These are phyloP conservation scores for Henicopernis longicauda DNA, from an alignment of 2,113 vertebrate species.

Conservation along the genomic window DNA sequence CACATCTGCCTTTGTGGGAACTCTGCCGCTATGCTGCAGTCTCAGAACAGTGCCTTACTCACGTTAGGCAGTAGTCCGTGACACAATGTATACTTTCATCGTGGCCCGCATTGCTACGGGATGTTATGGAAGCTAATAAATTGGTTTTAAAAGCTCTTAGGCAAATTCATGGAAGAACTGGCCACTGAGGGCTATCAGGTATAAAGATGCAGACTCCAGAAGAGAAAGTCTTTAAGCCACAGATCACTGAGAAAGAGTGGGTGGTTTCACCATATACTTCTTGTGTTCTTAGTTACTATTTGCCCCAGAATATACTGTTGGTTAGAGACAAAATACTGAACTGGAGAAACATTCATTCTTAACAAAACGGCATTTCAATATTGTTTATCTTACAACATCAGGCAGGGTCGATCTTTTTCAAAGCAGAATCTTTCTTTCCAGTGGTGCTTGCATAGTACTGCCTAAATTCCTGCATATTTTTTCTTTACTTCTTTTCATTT, in stretches of 20 bases:
- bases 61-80: neutral
- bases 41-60: neutral
- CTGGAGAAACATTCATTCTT: neutral
- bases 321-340: neutral
- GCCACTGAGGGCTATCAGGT: neutral
- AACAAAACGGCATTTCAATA: neutral
- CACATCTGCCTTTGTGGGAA: neutral
- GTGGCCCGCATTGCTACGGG: neutral
- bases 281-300: neutral
- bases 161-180: neutral
- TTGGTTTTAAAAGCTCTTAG: neutral
- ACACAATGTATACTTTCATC: neutral
- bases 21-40: neutral
- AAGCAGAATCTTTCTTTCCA: neutral
- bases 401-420: neutral
- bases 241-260: neutral
- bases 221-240: neutral
- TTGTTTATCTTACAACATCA: neutral
- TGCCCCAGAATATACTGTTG: neutral
- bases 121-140: neutral
- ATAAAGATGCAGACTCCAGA: neutral
- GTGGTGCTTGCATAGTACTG: neutral
- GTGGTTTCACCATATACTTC: neutral
- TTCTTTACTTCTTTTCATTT: neutral
- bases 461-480: rapidly evolving